These are phyloP conservation scores for Smutsia temminckii DNA, from an alignment of 2,797 vertebrate species.

Conservation along the genomic window DNA sequence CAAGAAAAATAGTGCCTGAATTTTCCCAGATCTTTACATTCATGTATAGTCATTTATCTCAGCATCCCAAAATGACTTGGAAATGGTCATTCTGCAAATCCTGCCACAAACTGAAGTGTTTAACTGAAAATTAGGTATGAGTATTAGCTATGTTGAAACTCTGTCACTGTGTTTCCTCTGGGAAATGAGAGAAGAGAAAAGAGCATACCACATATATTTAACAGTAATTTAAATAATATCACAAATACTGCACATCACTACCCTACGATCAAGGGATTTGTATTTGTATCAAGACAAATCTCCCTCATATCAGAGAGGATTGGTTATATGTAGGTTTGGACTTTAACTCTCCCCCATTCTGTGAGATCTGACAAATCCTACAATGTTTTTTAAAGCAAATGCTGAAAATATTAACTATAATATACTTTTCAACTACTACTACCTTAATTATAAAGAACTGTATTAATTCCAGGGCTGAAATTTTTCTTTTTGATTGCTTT, in stretches of 20 bases:
- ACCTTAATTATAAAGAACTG: slow-evolving; percentile 17
- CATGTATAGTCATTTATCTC: background rate
- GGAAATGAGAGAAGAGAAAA: background rate
- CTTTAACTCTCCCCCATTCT: background rate
- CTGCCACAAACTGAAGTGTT: background rate
- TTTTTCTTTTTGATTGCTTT: slow-evolving; percentile 7
- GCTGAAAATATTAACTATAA: slow-evolving; percentile 31
- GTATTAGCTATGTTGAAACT: background rate
- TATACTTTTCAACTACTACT: background rate
- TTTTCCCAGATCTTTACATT: background rate
- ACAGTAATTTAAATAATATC: slow-evolving; percentile 35
- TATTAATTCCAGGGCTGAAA: slow-evolving; percentile 25
- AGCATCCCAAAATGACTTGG: background rate
- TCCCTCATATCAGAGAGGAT: background rate
- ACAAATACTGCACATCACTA: slow-evolving; percentile 33
- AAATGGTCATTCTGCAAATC: background rate
- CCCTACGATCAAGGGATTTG: background rate
- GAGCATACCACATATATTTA: background rate
- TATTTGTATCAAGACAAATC: slow-evolving; percentile 2
- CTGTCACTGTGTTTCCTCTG: background rate
- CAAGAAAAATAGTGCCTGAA: background rate
- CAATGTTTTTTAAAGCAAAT: slow-evolving; percentile 29
- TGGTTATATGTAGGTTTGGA: background rate
- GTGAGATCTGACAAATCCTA: background rate
- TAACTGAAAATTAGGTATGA: slow-evolving; percentile 40